Evolutionary conservation across 2,888 invertebrate genomes (phyloP).

Genomic region (Coecobrya sp.): DNA sequence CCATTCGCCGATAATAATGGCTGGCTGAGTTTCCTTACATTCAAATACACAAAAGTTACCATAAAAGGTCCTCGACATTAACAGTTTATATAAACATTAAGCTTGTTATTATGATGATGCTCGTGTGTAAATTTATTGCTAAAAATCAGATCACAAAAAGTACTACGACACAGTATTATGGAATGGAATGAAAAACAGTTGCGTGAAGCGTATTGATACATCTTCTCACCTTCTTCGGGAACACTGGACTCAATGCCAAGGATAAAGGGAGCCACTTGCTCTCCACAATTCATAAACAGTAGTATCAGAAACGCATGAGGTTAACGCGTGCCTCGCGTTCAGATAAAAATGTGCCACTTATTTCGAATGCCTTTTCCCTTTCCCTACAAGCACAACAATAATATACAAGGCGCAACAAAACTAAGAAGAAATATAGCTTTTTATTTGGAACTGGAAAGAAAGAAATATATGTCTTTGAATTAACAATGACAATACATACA

Average conservation of each 20-base stretch:
- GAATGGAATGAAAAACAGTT: background rate
- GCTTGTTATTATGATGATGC: background rate
- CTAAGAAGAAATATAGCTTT: background rate
- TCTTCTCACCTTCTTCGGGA: background rate
- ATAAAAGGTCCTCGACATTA: background rate
- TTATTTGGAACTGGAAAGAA: background rate
- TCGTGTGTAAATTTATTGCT: background rate
- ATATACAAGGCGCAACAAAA: background rate
- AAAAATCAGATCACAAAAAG: background rate
- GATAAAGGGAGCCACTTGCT: background rate
- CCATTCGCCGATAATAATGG: constrained; percentile 16
- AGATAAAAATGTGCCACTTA: background rate
- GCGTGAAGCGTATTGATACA: background rate
- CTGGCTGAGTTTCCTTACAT: background rate
- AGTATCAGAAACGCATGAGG: constrained; percentile 32
- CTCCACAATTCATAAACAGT: background rate
- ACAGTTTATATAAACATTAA: background rate
- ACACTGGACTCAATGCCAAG: constrained; percentile 57
- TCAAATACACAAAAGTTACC: background rate
- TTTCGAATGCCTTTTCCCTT: background rate
- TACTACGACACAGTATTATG: background rate
- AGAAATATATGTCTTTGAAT: background rate
- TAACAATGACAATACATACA: background rate
- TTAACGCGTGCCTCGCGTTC: constrained; percentile 18
- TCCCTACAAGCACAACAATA: background rate